Evolutionary conservation across 37 sponge, comb jelly and placozoan species (phyloP), one percentile per base, ranked within the genome.

Genomic region (Cladorhizidae sp.): DNA sequence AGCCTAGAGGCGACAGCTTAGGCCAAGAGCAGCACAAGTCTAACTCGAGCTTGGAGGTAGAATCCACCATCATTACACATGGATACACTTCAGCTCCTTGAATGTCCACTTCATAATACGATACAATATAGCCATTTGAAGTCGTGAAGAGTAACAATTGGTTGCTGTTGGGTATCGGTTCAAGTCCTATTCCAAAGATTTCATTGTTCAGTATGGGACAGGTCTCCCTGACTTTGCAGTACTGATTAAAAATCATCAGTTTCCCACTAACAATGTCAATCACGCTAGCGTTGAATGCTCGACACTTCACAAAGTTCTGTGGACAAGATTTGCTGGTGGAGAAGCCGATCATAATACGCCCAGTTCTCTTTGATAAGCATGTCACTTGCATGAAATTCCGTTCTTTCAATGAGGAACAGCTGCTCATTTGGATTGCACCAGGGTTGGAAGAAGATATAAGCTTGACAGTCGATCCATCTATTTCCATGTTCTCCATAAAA

Each of bases 1-100:
- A 23, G 23, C 92, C 92, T 52, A 87, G 80, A 35, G 85, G 54
- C 26, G 81, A 61, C 12, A 70, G 0, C 21, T 72, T 79, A 3
- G 88, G 92, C 92, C 92, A 92, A 25, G 64, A 23, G n/a, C 74
- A 59, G 76, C 84, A 80, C 8, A 80, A 45, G 61, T 92, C 81
- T 36, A 92, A 62, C 17, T 21, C 25, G 9, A 86, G 57, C 39
- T 73, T 70, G 1, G 64, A 61, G 28, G 29, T 70, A 1, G 78
- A 77, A 15, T 77, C 83, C 21, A 76, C 40, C 77, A 85, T 75
- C 36, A 79, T 40, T 32, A 85, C 17, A 40, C 56, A 45, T 0
- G 85, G 90, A 37, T 61, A 59, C 11, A 88, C 32, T 22, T 70
- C 67, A 5, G 20, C 41, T 21, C 49, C 56, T 37, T 65, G 25